phyloP scores from a whole-genome alignment of 2,113 vertebrate genomes.

The Stercorarius parasiticus region DNA sequence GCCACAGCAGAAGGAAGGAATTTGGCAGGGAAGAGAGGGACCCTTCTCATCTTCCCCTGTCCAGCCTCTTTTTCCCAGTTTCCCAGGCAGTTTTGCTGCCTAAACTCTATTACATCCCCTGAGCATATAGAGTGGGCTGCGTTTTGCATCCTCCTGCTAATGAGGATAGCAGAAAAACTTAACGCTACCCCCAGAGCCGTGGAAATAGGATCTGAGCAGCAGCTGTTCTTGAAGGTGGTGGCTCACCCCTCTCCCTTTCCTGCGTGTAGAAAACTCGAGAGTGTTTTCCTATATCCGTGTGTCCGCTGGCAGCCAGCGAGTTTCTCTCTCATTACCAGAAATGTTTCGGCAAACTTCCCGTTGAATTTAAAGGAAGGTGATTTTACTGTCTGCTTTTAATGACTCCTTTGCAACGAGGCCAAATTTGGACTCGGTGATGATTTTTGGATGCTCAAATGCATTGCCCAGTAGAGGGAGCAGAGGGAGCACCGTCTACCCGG shows the following conservation, averaged over 20 bases:
- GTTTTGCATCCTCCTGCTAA: background rate
- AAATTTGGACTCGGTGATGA: fast-evolving
- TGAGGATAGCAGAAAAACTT: background rate
- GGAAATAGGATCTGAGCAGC: background rate
- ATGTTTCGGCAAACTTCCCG: background rate
- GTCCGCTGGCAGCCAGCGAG: background rate
- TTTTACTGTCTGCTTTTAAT: background rate
- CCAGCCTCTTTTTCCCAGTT: background rate
- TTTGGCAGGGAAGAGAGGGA: background rate
- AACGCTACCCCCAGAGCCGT: background rate
- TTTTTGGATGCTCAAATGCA: background rate
- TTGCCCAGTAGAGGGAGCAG: background rate
- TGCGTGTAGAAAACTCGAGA: background rate
- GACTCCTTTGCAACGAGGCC: background rate
- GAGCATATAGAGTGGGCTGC: background rate
- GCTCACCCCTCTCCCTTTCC: background rate
- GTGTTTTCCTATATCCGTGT: background rate
- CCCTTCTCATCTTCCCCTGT: fast-evolving
- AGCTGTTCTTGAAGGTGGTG: background rate
- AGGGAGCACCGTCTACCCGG: background rate
- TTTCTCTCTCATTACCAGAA: background rate
- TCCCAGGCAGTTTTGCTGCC: background rate
- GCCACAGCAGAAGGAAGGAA: background rate
- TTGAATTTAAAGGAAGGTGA: background rate
- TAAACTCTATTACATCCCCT: background rate